Evolutionary conservation across 2,797 vertebrate genomes (phyloP).

Genomic region (Setipinna tenuifilis): DNA sequence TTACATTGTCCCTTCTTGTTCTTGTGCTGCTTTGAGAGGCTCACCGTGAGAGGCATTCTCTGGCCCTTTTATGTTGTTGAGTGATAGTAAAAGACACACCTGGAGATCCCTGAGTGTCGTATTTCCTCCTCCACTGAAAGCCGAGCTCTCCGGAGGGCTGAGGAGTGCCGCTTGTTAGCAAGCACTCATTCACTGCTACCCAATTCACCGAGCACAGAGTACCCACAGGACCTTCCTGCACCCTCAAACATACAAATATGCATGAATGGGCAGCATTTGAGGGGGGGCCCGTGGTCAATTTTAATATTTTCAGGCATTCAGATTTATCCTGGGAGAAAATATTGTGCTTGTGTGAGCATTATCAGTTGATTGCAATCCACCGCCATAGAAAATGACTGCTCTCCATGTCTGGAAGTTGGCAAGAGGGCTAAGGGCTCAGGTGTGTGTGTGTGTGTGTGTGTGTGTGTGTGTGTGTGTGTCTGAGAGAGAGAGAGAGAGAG

Average conservation of each 20-base stretch:
- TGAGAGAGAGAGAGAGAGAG: background rate
- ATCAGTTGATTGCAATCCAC: background rate
- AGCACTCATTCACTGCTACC: background rate
- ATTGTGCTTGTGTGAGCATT: background rate
- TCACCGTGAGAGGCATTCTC: too few relatives aligned
- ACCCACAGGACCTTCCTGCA: background rate
- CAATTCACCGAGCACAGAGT: background rate
- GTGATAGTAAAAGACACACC: background rate
- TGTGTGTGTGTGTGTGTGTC: constrained; percentile 13
- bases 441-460: background rate
- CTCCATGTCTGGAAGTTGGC: background rate
- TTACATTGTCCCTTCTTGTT: too few relatives aligned
- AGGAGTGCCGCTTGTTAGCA: background rate
- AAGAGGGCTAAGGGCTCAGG: background rate
- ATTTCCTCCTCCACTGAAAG: background rate
- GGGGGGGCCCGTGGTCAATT: background rate
- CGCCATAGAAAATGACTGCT: background rate
- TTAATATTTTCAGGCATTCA: background rate
- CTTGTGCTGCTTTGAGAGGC: too few relatives aligned
- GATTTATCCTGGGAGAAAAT: background rate
- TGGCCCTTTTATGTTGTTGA: too few relatives aligned
- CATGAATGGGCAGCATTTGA: background rate
- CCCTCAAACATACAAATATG: background rate
- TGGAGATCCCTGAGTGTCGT: background rate
- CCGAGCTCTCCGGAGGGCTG: background rate